phyloP scores from a whole-genome alignment of 2,113 vertebrate species.

The Phasianus colchicus region DNA sequence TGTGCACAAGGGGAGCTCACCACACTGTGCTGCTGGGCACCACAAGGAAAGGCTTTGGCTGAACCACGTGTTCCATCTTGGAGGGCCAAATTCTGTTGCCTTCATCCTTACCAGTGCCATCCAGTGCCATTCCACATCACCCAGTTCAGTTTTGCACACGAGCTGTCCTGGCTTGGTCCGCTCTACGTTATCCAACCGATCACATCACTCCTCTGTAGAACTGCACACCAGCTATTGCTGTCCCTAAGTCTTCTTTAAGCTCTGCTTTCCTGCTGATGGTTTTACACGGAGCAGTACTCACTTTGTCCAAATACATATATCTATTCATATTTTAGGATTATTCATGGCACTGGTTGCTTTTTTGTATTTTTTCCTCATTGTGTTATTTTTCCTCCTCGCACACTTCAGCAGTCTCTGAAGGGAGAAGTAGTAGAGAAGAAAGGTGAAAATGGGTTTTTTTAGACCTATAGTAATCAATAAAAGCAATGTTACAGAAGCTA shows the following conservation, averaged over 20 bases:
- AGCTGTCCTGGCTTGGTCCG: not conserved
- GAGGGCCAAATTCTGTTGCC: not conserved
- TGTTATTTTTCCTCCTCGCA: not conserved
- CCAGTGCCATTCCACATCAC: not conserved
- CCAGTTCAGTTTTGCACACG: not conserved
- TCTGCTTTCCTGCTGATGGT: not conserved
- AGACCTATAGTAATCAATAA: constrained; percentile 29
- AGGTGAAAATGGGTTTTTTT: constrained; percentile 17
- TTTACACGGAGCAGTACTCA: rapidly evolving
- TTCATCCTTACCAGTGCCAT: no score
- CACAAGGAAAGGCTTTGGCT: not conserved
- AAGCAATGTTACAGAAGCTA: not conserved
- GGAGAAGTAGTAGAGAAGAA: not conserved
- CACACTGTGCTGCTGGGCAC: not conserved
- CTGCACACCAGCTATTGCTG: not conserved
- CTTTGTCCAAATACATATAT: not conserved
- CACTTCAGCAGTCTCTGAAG: not conserved
- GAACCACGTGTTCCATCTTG: not conserved
- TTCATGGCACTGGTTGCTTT: not conserved
- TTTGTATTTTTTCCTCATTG: not conserved
- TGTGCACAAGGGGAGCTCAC: rapidly evolving
- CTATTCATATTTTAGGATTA: not conserved
- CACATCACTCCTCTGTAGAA: not conserved
- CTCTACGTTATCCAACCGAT: not conserved
- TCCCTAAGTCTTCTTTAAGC: not conserved